A percentile compares a stretch with the other conserved stretches of the same genome.
Evolutionary conservation across 2,113 vertebrate species (phyloP).

Genomic region (Mus pahari): DNA sequence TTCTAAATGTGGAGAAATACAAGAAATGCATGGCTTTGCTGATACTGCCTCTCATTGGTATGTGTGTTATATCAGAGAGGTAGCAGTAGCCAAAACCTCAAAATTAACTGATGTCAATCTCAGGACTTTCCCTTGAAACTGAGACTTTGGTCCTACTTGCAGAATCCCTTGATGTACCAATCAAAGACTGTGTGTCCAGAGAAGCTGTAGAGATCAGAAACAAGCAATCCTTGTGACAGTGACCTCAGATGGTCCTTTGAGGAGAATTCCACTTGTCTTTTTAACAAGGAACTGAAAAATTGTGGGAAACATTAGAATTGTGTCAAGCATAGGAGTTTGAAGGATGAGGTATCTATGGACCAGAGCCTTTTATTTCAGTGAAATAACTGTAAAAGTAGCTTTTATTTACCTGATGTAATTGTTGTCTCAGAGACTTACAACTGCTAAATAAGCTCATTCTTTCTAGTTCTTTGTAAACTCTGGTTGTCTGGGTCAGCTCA

Average conservation of each 20-base stretch:
- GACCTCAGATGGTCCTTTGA: not conserved
- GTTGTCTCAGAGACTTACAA: no score
- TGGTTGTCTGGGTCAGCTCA: no score
- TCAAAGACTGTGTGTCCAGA: not conserved
- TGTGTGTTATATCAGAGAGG: not conserved
- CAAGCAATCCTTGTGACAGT: not conserved
- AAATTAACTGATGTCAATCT: not conserved
- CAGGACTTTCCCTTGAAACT: not conserved
- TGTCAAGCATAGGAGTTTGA: not conserved
- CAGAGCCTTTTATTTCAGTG: not conserved
- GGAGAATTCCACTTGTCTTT: not conserved
- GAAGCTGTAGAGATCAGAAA: not conserved
- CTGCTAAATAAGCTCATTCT: no score
- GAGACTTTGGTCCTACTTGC: not conserved
- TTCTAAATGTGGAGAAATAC: not conserved
- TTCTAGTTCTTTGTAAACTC: no score
- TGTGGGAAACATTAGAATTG: not conserved
- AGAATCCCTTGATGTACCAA: not conserved
- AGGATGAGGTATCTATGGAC: not conserved
- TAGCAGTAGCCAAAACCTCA: not conserved
- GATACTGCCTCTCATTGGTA: not conserved
- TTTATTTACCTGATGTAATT: no score
- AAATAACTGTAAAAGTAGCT: not conserved
- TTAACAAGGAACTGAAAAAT: not conserved
- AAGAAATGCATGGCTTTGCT: not conserved